Conservation (phyloP, 2,797 vertebrate species). For the Acridotheres tristis region DNA sequence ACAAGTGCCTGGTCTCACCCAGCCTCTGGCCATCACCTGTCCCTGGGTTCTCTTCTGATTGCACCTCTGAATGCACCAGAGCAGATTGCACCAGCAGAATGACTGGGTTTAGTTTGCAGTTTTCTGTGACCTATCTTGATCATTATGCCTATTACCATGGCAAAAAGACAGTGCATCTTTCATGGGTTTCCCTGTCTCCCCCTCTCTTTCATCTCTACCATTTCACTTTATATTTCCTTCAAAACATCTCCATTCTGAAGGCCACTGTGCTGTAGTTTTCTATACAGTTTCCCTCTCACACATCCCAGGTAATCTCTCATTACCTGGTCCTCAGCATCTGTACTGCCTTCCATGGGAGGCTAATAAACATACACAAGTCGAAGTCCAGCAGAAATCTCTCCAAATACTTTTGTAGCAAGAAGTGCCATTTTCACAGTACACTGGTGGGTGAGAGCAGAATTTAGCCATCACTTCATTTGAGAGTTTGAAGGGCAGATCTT, state of each 20-base stretch:
- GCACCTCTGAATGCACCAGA: neutral
- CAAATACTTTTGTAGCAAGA: neutral
- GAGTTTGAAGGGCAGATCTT: neutral
- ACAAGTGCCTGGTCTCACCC: neutral
- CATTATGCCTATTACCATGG: rapidly evolving
- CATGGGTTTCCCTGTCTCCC: neutral
- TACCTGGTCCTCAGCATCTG: neutral
- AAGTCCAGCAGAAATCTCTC: neutral
- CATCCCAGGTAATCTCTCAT: neutral
- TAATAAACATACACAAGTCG: neutral
- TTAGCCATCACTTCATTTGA: neutral
- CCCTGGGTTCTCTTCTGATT: neutral
- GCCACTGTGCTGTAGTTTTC: neutral
- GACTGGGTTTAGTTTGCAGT: neutral
- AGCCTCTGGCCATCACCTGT: neutral
- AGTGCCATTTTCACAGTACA: neutral
- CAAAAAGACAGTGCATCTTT: neutral
- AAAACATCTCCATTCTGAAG: neutral
- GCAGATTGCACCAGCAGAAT: neutral
- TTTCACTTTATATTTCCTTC: neutral
- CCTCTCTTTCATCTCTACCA: neutral
- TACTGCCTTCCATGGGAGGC: neutral
- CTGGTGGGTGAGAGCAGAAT: neutral
- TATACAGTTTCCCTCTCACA: neutral
- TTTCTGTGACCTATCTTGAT: neutral